Evolutionary conservation across 2,113 vertebrate species (phyloP).

Genomic region (Phalacrocorax aristotelis): DNA sequence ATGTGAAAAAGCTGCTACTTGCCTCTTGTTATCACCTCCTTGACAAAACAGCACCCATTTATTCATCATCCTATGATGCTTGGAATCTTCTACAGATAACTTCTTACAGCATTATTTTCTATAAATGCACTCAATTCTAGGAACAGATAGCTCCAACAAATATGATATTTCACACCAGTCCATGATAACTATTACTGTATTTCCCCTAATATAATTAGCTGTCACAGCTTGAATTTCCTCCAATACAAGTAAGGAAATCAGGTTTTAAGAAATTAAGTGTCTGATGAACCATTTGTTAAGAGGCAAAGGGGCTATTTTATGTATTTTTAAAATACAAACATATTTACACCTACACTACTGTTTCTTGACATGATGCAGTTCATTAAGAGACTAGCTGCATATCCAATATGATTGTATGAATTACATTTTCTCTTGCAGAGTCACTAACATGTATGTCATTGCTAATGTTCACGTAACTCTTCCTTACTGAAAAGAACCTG

Average conservation of each 20-base stretch:
- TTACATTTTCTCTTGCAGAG: background rate
- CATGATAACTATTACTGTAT: conserved; percentile 14
- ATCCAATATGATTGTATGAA: background rate
- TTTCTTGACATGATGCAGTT: background rate
- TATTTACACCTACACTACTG: background rate
- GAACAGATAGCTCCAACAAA: conserved; percentile 26
- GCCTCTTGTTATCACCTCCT: conserved; percentile 77
- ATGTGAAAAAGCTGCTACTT: conserved; percentile 74
- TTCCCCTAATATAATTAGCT: conserved; percentile 55
- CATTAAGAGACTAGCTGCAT: background rate
- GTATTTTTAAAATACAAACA: background rate
- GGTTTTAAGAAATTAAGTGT: conserved; percentile 2
- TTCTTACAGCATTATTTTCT: conserved; percentile 52
- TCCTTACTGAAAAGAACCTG: background rate
- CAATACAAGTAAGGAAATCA: background rate
- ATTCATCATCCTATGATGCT: conserved; percentile 39
- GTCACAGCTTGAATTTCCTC: conserved; percentile 15
- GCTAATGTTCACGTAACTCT: background rate
- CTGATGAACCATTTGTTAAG: conserved; percentile 14
- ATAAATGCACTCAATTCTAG: conserved; percentile 6
- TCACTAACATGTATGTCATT: background rate
- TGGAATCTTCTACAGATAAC: conserved; percentile 57
- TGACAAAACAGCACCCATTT: conserved; percentile 71
- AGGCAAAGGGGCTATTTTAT: background rate
- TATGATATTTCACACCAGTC: conserved; percentile 25